Evolutionary conservation across 2,888 invertebrate genomes (phyloP).

Genomic region (Mythimna loreyi): DNA sequence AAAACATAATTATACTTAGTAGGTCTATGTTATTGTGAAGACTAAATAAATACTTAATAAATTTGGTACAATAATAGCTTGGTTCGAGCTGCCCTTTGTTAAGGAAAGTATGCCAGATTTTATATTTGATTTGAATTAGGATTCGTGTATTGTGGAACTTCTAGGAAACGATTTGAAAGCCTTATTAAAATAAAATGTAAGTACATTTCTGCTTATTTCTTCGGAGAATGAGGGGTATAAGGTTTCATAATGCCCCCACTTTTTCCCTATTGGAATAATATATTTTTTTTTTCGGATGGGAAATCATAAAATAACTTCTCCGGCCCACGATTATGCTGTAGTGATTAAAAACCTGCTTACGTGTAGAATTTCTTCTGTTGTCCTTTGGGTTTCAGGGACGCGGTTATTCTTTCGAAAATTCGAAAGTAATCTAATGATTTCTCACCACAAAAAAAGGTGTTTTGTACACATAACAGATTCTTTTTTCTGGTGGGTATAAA

Average conservation of each 20-base stretch:
- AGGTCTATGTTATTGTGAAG: conserved; percentile 5
- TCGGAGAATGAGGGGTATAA: background rate
- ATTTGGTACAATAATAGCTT: conserved; percentile 6
- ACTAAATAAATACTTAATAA: conserved; percentile 4
- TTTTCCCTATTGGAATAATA: too few species aligned
- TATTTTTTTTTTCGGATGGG: background rate
- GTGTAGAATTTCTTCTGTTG: too few species aligned
- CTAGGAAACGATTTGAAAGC: background rate
- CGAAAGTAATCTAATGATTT: too few species aligned
- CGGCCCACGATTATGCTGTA: too few species aligned
- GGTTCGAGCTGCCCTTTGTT: background rate
- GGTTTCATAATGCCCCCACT: background rate
- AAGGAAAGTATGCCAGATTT: background rate
- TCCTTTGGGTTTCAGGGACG: too few species aligned
- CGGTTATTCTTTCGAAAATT: too few species aligned
- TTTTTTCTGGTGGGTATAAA: too few species aligned
- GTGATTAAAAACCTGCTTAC: too few species aligned
- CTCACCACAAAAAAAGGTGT: too few species aligned
- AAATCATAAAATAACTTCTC: too few species aligned
- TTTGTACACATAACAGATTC: too few species aligned
- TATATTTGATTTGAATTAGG: background rate
- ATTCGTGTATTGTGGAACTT: conserved; percentile 6
- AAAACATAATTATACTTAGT: conserved; percentile 1
- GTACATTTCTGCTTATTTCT: background rate
- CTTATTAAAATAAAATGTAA: background rate